Evolutionary conservation across 2,113 vertebrate genomes (phyloP).

Genomic region (Gopherus flavomarginatus): DNA sequence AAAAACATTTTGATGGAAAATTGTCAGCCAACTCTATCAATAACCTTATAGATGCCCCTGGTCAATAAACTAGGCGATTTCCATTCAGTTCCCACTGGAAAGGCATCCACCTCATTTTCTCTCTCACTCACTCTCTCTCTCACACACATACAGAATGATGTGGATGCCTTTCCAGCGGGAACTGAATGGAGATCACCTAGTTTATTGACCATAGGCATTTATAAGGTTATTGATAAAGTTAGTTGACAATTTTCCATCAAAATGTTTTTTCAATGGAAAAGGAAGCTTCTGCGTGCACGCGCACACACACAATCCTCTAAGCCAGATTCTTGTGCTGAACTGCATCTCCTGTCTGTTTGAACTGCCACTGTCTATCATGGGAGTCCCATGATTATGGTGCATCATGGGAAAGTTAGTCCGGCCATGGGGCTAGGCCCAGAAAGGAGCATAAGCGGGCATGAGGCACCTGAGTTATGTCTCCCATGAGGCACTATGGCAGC

Average conservation of each 20-base stretch:
- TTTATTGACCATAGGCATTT: background rate
- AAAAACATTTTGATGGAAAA: too few relatives aligned
- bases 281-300: background rate
- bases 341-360: background rate
- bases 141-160: background rate
- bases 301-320: background rate
- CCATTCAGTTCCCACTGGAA: too few relatives aligned
- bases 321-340: background rate
- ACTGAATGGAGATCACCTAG: fast-evolving
- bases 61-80: too few relatives aligned
- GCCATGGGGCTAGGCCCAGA: background rate
- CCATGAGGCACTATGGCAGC: background rate
- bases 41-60: too few relatives aligned
- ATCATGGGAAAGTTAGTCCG: background rate
- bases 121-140: too few relatives aligned
- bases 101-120: too few relatives aligned
- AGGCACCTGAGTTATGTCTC: background rate
- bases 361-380: background rate
- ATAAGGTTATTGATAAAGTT: background rate
- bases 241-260: background rate
- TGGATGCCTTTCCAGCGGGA: background rate
- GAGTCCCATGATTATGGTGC: background rate
- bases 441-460: background rate
- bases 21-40: too few relatives aligned
- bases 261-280: background rate